Evolutionary conservation across 2,888 invertebrate species (phyloP).

Genomic region (Clanis bilineata): DNA sequence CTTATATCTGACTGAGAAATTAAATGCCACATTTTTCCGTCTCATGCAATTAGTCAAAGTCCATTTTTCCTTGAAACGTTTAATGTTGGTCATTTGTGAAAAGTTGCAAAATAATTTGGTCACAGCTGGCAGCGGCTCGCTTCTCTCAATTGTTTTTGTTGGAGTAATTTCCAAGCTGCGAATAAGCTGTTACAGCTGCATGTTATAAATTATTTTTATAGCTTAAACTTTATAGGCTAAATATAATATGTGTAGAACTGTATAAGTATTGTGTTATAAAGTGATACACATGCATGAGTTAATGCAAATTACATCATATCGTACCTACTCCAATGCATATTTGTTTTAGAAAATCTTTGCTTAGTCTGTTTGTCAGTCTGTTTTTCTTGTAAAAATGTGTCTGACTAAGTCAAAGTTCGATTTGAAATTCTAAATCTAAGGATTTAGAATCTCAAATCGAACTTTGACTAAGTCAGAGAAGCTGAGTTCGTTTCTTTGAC

Average conservation of each 20-base stretch:
- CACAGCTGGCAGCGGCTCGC: not conserved
- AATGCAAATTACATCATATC: too few relatives aligned
- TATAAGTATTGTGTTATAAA: too few relatives aligned
- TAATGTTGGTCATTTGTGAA: slow-evolving; percentile 1
- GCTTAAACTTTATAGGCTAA: not conserved
- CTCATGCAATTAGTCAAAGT: not conserved
- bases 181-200: not conserved
- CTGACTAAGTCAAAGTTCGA: too few relatives aligned
- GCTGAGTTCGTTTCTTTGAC: too few relatives aligned
- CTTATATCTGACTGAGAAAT: not conserved
- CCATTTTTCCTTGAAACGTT: not conserved
- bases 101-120: slow-evolving; percentile 8
- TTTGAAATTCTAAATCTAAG: too few relatives aligned
- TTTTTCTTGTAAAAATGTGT: too few relatives aligned
- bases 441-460: too few relatives aligned
- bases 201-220: not conserved
- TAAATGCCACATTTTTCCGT: not conserved
- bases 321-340: too few relatives aligned
- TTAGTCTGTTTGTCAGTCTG: too few relatives aligned
- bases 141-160: not conserved
- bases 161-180: not conserved
- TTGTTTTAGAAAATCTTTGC: too few relatives aligned
- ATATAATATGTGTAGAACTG: not conserved
- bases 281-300: too few relatives aligned
- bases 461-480: too few relatives aligned